Percentiles rank a stretch among this genome's conserved stretches.
Conservation (phyloP, 2,797 vertebrate species). For the Semotilus atromaculatus region DNA sequence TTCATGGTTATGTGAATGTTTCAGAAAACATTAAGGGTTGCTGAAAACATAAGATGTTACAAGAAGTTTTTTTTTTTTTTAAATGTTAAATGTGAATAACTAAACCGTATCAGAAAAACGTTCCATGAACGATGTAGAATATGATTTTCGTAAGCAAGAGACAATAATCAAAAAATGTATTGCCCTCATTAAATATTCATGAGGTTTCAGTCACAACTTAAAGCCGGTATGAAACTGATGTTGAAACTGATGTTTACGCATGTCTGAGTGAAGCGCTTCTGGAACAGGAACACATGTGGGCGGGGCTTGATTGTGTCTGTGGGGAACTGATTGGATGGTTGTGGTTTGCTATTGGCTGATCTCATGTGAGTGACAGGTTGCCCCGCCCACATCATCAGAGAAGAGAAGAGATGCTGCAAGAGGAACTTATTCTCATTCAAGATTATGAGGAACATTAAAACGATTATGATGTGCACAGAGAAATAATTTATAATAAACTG, state of each 20-base stretch:
- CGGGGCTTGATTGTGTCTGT: not conserved
- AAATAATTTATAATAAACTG: no score
- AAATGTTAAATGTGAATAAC: no score
- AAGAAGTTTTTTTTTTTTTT: not conserved
- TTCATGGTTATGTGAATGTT: not conserved
- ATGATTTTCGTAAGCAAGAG: no score
- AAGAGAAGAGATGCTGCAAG: no score
- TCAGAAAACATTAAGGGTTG: not conserved
- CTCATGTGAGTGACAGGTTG: not conserved
- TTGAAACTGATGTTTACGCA: not conserved
- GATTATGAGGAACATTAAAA: no score
- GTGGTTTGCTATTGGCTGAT: not conserved
- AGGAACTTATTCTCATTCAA: no score
- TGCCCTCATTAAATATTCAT: slow-evolving; percentile 2
- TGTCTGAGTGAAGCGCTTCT: not conserved
- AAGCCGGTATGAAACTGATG: not conserved
- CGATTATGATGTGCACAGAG: no score
- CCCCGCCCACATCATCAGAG: no score
- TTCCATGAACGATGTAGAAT: no score
- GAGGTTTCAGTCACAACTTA: slow-evolving; percentile 4
- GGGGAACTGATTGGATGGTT: not conserved
- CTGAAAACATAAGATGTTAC: not conserved
- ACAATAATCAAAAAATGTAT: not conserved
- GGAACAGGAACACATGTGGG: not conserved
- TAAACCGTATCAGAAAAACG: no score